phyloP scores from a whole-genome alignment of 2,888 invertebrate species.

The Achlya flavicornis region DNA sequence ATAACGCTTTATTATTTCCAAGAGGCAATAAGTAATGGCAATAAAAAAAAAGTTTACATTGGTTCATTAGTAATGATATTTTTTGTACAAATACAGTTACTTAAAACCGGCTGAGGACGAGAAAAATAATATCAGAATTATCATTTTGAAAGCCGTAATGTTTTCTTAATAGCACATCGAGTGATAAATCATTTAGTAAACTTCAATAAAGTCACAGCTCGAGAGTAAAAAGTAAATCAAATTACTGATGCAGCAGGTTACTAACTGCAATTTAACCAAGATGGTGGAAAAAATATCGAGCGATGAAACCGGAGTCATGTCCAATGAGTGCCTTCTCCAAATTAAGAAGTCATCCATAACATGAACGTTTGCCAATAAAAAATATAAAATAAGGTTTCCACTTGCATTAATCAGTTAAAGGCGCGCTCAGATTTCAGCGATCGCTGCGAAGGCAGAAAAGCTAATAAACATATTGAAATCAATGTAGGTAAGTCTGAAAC shows the following conservation, averaged over 20 bases:
- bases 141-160: not conserved
- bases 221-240: constrained; percentile 6
- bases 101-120: not conserved
- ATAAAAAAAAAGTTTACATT: not conserved
- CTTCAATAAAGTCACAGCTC: constrained; percentile 10
- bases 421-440: constrained; percentile 1
- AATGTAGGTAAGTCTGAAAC: no score
- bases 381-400: constrained; percentile 15
- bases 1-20: not conserved
- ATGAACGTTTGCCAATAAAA: constrained; percentile 18
- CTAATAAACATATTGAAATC: not conserved
- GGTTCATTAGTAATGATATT: not conserved
- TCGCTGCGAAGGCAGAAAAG: not conserved
- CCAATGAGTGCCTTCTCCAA: constrained; percentile 11
- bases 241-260: constrained; percentile 9
- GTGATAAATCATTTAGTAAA: constrained; percentile 11
- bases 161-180: not conserved
- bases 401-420: constrained; percentile 10
- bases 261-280: constrained; percentile 5
- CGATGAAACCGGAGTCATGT: constrained; percentile 11
- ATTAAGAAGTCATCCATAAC: constrained; percentile 20
- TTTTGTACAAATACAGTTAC: not conserved
- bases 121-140: constrained; percentile 6
- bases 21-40: not conserved
- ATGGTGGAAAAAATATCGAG: constrained; percentile 5